Evolutionary conservation across 2,113 vertebrate genomes (phyloP), one percentile per base, ranked within the genome.

Genomic region (Cariama cristata): DNA sequence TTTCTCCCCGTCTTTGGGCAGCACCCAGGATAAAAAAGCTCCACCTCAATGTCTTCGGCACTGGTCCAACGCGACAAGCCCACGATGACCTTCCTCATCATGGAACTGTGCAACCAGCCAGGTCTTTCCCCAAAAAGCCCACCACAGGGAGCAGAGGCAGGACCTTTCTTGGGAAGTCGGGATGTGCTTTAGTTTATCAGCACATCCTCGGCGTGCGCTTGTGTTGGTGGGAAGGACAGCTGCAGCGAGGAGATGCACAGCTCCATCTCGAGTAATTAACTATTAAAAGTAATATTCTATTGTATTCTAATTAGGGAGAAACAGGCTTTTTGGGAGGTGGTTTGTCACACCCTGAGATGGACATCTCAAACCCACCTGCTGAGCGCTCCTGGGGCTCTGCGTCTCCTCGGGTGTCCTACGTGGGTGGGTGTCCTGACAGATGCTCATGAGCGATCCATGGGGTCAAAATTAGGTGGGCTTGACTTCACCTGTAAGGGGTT

Each of bases 21-120:
- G 27, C 6, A 5, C 15, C 16, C 52, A 20, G 58, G 50, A 14
- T 28, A 38, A 56, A 63, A 63, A 67, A 10, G 30, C 8, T 79
- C 15, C n/a, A 12, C 12, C 28, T 50, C 0, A 0, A 3, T 17
- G 20, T 45, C 35, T n/a, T 44, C 11, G 9, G 16, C 0, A 0
- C 28, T 20, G 21, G 12, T 40, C 53, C 5, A 9, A 22, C 21
- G 66, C 64, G 42, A 42, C 38, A 66, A 63, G 27, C 12, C n/a
- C 26, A 52, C 1, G 2, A 42, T 5, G 44, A 50, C 26, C 60
- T 75, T 50, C 11, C 40, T 49, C 3, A 5, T 3, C 0, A 0
- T 11, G n/a, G 42, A 52, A 21, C 53, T 12, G 24, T 0, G 0
- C n/a, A 21, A 4, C 19, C 58, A 58, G 27, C 23, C 28, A 9